Conservation (phyloP, 1,140 invertebrate species). For the Chionoecetes opilio region DNA sequence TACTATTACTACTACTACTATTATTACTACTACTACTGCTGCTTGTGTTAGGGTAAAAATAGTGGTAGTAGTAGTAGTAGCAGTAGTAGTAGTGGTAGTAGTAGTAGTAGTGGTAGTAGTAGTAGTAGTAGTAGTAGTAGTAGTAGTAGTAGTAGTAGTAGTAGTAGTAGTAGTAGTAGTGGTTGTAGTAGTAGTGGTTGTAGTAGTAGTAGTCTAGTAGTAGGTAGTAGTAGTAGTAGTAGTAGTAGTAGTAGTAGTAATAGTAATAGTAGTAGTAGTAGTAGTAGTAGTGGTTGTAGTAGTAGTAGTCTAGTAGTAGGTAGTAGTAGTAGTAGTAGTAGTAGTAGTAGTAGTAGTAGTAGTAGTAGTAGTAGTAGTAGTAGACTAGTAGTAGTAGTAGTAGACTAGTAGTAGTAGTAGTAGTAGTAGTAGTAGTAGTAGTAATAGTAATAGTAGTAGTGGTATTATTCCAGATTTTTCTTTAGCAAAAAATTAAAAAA, state of each 20-base stretch:
- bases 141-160: conserved; percentile 13
- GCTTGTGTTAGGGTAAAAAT: neutral
- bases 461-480: too few relatives aligned
- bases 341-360: conserved; percentile 11
- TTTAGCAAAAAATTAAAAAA: too few relatives aligned
- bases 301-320: neutral
- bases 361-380: conserved; percentile 1
- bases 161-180: neutral
- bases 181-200: neutral
- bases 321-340: conserved; percentile 12
- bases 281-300: neutral
- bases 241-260: neutral
- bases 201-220: neutral
- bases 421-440: too few relatives aligned
- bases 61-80: neutral
- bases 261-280: conserved; percentile 2
- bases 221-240: neutral
- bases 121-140: conserved; percentile 23
- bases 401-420: too few relatives aligned
- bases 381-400: too few relatives aligned
- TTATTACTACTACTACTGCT: neutral
- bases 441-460: too few relatives aligned
- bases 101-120: neutral
- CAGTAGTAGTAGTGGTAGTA: neutral
- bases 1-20: too few relatives aligned